Evolutionary conservation across 2,113 vertebrate genomes (phyloP), one percentile per base, ranked within the genome.

Genomic region (Ailurus styani): DNA sequence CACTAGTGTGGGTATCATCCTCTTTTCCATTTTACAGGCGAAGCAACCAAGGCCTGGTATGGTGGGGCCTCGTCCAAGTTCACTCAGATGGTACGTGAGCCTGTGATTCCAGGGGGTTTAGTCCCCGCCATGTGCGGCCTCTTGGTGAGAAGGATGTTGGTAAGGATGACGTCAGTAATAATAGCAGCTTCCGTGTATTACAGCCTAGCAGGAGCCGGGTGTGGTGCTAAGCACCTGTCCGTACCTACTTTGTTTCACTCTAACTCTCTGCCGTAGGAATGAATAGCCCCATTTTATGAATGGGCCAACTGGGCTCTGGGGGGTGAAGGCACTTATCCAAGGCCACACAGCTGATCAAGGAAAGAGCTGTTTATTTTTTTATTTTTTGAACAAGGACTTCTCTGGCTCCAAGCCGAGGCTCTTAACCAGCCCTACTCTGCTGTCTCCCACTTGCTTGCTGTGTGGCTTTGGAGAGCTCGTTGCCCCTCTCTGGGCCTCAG

Each of bases 91-190:
- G 5, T 12, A 42, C 54, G 42, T 9, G n/a, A 50, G 40, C 23
- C 29, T 2, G 9, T 5, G 29, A 14, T 45, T 60, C 27, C 31
- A 42, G 14, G 6, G 60, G 21, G 27, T 52, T 84, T 6, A 78
- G 79, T 18, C 52, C 45, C 45, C 18, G n/a, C 57, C 34, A 0
- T 17, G 10, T 54, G 21, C 0, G 1, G 23, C 50, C 60, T 40
- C 66, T 77, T 8, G 21, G 7, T 13, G 25, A 12, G 18, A 4
- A 12, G 17, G 18, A 37, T 23, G 23, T n/a, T 15, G 47, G 14
- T 23, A 18, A 18, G 23, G 0, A 9, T 34, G 29, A 66, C 31
- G 6, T 47, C 4, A 4, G 5, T 6, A 9, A 10, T 15, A 75
- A 52, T 7, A 7, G 57, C 62, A 82, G 42, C 47, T 66, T 96